Evolutionary conservation across 2,113 vertebrate genomes (phyloP).

Genomic region (Aldabrachelys gigantea): DNA sequence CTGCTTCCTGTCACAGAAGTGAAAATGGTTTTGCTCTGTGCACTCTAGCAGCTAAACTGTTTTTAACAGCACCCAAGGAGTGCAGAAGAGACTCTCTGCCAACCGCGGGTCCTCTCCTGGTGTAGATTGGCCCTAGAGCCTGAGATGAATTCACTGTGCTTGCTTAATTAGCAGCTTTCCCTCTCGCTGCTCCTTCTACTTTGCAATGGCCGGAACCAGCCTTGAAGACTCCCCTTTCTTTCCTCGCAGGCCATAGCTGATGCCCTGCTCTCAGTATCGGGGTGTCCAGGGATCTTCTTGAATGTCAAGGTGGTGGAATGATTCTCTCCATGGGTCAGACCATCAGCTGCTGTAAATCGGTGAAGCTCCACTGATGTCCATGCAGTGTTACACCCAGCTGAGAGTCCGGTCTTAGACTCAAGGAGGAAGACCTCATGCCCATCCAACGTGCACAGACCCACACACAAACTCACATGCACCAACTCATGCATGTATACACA

Average conservation of each 20-base stretch:
- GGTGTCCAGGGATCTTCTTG: not conserved
- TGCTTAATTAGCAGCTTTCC: not conserved
- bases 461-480: not conserved
- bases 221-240: not conserved
- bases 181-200: not conserved
- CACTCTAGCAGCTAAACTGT: not conserved
- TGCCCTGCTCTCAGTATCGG: not conserved
- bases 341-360: no score
- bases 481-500: rapidly evolving
- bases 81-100: not conserved
- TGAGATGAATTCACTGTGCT: not conserved
- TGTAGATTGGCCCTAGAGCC: no score
- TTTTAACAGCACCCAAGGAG: not conserved
- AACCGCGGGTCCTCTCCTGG: not conserved
- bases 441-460: no score
- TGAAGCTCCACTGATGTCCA: not conserved
- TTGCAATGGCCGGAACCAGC: not conserved
- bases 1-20: not conserved
- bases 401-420: not conserved
- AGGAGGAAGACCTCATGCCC: not conserved
- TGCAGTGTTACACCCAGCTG: not conserved
- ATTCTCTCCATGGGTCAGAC: not conserved
- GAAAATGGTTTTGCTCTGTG: not conserved
- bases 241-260: not conserved
- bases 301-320: no score